A percentile compares a stretch with the other conserved stretches of the same genome.
phyloP scores from a whole-genome alignment of 1,140 invertebrate species.

The Dermatophagoides farinae region DNA sequence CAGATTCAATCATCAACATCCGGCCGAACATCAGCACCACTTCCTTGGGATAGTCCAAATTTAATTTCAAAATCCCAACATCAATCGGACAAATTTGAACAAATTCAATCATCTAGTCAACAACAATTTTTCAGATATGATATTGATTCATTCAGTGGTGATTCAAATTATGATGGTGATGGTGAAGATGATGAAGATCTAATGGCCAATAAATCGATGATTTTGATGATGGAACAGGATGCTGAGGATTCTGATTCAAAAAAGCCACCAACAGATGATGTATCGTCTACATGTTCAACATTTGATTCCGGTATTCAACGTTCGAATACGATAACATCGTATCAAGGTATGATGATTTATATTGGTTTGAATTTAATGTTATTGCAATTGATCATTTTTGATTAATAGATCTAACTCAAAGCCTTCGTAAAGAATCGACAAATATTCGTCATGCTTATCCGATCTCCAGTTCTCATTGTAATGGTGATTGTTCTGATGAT shows the following conservation, averaged over 20 bases:
- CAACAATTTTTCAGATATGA: no score
- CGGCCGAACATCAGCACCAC: not conserved
- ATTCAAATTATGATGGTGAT: no score
- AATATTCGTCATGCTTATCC: not conserved
- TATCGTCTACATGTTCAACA: not conserved
- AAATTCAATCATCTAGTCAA: not conserved
- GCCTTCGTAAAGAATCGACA: not conserved
- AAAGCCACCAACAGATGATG: not conserved
- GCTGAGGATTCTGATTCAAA: not conserved
- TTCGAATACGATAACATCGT: slow-evolving; percentile 1
- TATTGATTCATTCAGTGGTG: no score
- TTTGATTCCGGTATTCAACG: slow-evolving; percentile 7
- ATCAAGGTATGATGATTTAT: not conserved
- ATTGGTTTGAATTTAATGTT: not conserved
- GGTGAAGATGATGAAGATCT: not conserved
- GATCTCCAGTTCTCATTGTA: slow-evolving; percentile 12
- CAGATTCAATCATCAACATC: not conserved
- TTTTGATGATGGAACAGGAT: not conserved
- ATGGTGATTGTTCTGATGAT: slow-evolving; percentile 10
- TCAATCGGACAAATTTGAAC: not conserved
- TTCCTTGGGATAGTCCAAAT: not conserved
- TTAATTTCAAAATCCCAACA: not conserved
- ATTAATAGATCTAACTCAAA: not conserved
- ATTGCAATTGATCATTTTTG: not conserved
- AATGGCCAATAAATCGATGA: not conserved